A percentile compares a stretch with the other conserved stretches of the same genome.
phyloP scores from a whole-genome alignment of 2,797 vertebrate species.

The Chelon labrosus region DNA sequence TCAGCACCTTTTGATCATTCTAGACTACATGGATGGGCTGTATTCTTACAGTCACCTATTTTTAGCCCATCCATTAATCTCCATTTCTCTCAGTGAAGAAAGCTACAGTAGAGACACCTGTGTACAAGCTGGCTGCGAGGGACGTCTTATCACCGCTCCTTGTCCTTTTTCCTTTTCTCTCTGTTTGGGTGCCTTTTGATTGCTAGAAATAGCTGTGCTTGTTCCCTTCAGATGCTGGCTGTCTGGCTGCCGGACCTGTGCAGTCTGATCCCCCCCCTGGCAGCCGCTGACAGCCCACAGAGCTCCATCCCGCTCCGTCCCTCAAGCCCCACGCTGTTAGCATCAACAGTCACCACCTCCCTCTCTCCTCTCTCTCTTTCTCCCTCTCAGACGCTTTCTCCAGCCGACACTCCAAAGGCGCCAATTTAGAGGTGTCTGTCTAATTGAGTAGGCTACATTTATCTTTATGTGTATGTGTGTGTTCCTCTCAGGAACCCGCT shows the following conservation, averaged over 20 bases:
- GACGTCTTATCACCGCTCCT: conserved; percentile 32
- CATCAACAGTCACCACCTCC: conserved; percentile 48
- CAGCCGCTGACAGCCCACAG: conserved; percentile 59
- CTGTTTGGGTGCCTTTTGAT: conserved; percentile 52
- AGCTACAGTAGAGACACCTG: conserved; percentile 55
- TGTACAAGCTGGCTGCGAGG: conserved; percentile 31
- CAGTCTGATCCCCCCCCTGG: conserved; percentile 29
- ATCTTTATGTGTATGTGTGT: conserved; percentile 50
- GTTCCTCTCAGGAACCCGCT: conserved; percentile 42
- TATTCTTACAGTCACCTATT: conserved; percentile 13
- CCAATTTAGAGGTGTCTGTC: conserved; percentile 64
- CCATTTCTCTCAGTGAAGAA: conserved; percentile 21
- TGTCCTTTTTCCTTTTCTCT: conserved; percentile 14
- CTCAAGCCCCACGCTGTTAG: conserved; percentile 54
- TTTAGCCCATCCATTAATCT: conserved; percentile 50
- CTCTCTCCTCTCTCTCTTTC: conserved; percentile 22
- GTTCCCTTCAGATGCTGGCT: conserved; percentile 47
- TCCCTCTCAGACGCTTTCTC: conserved; percentile 5
- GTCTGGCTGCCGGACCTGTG: conserved; percentile 51
- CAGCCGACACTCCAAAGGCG: conserved; percentile 47
- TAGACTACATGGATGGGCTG: conserved; percentile 10
- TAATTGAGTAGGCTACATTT: conserved; percentile 72
- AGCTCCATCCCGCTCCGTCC: conserved; percentile 56
- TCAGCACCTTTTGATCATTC: conserved; percentile 42
- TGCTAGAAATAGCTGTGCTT: conserved; percentile 55